These are phyloP conservation scores for Carpatolechia fugitivella DNA, from an alignment of 2,888 invertebrate genomes.

Conservation along the genomic window DNA sequence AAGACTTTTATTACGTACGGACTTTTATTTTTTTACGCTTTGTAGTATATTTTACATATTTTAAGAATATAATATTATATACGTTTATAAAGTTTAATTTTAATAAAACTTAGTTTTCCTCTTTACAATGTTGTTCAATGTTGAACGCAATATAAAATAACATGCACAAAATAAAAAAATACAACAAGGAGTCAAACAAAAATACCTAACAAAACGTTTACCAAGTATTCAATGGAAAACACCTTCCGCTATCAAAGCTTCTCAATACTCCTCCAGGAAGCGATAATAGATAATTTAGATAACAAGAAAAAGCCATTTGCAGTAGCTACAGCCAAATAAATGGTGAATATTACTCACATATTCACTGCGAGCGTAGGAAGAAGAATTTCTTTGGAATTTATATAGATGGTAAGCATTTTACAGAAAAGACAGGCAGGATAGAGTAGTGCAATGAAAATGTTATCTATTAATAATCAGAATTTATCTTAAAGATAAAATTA, in stretches of 20 bases:
- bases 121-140: too few relatives aligned
- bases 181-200: too few relatives aligned
- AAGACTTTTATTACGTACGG: too few relatives aligned
- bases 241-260: constrained; percentile 33
- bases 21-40: too few relatives aligned
- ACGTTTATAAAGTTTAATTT: too few relatives aligned
- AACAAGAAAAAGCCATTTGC: constrained; percentile 58
- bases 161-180: too few relatives aligned
- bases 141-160: too few relatives aligned
- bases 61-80: too few relatives aligned
- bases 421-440: neutral
- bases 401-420: neutral
- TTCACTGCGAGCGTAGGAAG: constrained; percentile 31
- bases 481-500: neutral
- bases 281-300: constrained; percentile 67
- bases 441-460: neutral
- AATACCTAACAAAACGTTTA: neutral
- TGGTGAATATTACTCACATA: constrained; percentile 51
- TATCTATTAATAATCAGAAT: neutral
- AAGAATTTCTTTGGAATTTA: constrained; percentile 12
- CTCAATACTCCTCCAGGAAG: constrained; percentile 37
- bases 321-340: constrained; percentile 44
- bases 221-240: constrained; percentile 2
- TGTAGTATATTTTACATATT: too few relatives aligned
- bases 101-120: too few relatives aligned